These are phyloP conservation scores for Spheniscus humboldti DNA, from an alignment of 2,797 vertebrate genomes.

Conservation along the genomic window DNA sequence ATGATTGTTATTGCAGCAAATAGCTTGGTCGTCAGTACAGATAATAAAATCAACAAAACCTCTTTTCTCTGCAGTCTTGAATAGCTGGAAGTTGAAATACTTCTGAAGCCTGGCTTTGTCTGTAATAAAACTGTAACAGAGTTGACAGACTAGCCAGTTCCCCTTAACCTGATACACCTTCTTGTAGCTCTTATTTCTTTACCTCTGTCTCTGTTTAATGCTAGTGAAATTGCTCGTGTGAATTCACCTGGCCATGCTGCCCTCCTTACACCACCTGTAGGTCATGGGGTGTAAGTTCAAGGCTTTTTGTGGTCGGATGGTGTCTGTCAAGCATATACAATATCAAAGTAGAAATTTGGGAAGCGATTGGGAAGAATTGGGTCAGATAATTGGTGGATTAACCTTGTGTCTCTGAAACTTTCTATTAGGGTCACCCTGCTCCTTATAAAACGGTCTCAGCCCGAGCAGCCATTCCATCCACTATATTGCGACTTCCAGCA, in stretches of 20 bases:
- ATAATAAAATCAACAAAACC: neutral
- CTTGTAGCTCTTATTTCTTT: neutral
- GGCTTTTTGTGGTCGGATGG: neutral
- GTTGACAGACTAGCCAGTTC: neutral
- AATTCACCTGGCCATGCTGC: neutral
- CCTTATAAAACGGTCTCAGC: slow-evolving; percentile 93
- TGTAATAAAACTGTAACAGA: neutral
- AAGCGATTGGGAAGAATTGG: neutral
- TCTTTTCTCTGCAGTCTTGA: neutral
- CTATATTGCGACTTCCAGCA: slow-evolving; percentile 86
- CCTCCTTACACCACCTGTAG: neutral
- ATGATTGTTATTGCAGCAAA: neutral
- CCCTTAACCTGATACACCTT: neutral
- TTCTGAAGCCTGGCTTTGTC: neutral
- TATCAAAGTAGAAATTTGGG: neutral
- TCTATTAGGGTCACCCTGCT: slow-evolving; percentile 83
- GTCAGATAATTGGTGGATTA: neutral
- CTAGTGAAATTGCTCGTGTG: neutral
- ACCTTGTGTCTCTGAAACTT: neutral
- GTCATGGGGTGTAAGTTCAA: neutral
- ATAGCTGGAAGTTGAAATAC: neutral
- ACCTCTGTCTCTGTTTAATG: neutral
- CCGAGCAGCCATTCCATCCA: slow-evolving; percentile 81
- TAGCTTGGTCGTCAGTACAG: neutral
- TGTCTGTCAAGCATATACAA: neutral